Conservation (phyloP, 2,888 invertebrate species). For the Agrochola circellaris region DNA sequence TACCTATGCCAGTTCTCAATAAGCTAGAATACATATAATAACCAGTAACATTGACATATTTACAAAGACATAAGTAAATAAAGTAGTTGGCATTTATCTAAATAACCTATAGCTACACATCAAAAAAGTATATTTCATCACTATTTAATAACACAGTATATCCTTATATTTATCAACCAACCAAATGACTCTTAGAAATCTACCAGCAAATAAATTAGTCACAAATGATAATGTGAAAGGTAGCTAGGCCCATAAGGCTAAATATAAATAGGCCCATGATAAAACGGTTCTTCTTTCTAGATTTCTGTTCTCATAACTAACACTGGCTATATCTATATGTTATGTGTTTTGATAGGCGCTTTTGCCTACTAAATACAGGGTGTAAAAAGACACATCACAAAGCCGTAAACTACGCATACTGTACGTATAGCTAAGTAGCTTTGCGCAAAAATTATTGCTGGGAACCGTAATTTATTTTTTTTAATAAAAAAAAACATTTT, state of each 20-base stretch:
- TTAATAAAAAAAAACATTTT: too few species aligned
- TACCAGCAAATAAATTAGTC: background rate
- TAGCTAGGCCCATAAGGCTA: background rate
- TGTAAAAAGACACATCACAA: too few species aligned
- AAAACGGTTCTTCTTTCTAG: background rate
- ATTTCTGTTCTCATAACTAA: background rate
- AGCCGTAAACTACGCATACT: too few species aligned
- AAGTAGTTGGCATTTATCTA: background rate
- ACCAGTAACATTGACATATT: background rate
- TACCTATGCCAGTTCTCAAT: background rate
- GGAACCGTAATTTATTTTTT: too few species aligned
- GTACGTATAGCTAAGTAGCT: too few species aligned
- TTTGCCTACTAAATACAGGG: conserved; percentile 11
- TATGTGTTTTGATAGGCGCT: background rate
- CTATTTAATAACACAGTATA: background rate
- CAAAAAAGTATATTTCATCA: background rate
- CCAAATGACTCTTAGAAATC: background rate
- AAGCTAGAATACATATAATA: background rate
- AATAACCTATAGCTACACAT: background rate
- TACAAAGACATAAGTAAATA: background rate
- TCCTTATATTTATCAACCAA: background rate
- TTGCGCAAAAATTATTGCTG: too few species aligned
- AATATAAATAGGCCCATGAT: background rate
- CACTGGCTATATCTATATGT: background rate
- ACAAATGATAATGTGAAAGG: background rate